Conservation (phyloP, 1,140 invertebrate genomes). For the Contarinia nasturtii region DNA sequence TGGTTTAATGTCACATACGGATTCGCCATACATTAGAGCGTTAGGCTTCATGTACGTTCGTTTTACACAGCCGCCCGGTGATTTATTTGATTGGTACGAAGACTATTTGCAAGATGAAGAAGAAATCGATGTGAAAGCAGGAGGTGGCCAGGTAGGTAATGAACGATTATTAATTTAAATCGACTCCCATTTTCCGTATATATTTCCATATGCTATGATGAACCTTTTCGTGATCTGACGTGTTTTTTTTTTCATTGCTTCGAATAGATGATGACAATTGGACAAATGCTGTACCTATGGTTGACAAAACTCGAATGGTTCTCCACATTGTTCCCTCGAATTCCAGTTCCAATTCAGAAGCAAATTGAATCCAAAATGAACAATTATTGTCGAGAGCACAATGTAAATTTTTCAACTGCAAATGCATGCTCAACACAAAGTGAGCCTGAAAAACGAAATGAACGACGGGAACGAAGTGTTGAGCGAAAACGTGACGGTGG, state of each 20-base stretch:
- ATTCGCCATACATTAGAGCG: conserved; percentile 55
- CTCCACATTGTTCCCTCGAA: conserved; percentile 92
- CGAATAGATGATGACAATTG: conserved; percentile 61
- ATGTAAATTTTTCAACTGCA: conserved; percentile 3
- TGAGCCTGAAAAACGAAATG: neutral
- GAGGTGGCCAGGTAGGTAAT: conserved; percentile 68
- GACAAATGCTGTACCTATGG: conserved; percentile 83
- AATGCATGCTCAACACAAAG: neutral
- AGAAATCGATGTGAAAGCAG: conserved; percentile 93
- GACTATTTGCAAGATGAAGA: conserved; percentile 91
- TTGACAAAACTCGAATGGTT: conserved; percentile 96
- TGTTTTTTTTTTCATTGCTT: neutral
- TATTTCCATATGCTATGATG: neutral
- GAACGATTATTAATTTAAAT: neutral
- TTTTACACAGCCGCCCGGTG: conserved; percentile 88
- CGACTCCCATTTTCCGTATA: neutral
- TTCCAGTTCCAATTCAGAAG: conserved; percentile 97
- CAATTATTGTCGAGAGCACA: conserved; percentile 24
- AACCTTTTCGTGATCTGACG: neutral
- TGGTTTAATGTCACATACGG: conserved; percentile 83
- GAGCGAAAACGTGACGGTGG: conserved; percentile 2
- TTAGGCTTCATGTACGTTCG: conserved; percentile 54
- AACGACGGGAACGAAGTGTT: conserved; percentile 3
- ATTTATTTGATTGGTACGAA: conserved; percentile 94
- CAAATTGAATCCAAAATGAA: conserved; percentile 57